Conservation (phyloP, 2,113 vertebrate species). For the Crotalus viridis region DNA sequence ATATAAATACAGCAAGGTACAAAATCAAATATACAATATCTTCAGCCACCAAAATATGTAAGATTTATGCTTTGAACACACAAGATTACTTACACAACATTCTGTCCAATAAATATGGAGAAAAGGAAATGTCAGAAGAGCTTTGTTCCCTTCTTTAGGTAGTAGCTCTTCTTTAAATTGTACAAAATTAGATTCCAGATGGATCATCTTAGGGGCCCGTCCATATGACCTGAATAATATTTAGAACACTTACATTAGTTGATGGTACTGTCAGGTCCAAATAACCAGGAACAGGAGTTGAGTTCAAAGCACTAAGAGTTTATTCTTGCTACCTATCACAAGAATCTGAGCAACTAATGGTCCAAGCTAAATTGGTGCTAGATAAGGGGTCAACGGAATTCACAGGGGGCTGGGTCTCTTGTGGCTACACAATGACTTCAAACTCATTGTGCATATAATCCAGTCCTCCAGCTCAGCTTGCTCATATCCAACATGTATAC, state of each 20-base stretch:
- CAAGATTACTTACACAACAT: conserved; percentile 87
- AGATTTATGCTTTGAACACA: not conserved
- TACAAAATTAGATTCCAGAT: conserved; percentile 98
- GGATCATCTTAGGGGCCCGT: conserved; percentile 97
- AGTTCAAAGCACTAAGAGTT: not conserved
- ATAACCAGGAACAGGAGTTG: not conserved
- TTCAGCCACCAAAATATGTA: not conserved
- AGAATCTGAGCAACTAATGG: not conserved
- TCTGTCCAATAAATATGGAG: conserved; percentile 99
- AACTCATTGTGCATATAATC: not conserved
- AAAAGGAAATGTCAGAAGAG: conserved; percentile 96
- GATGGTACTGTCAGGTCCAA: not conserved
- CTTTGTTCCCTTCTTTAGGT: conserved; percentile 95
- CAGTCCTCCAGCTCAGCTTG: not conserved
- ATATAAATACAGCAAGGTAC: not conserved
- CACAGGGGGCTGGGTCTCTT: not conserved
- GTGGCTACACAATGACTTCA: not conserved
- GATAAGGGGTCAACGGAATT: not conserved
- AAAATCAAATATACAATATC: not conserved
- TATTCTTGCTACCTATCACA: not conserved
- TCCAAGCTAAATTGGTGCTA: not conserved
- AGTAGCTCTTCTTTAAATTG: conserved; percentile 98
- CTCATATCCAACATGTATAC: not conserved
- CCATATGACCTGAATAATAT: conserved; percentile 85
- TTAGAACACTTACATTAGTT: conserved; percentile 24